phyloP scores from a whole-genome alignment of 1,140 invertebrate species.

The Spodoptera frugiperda region DNA sequence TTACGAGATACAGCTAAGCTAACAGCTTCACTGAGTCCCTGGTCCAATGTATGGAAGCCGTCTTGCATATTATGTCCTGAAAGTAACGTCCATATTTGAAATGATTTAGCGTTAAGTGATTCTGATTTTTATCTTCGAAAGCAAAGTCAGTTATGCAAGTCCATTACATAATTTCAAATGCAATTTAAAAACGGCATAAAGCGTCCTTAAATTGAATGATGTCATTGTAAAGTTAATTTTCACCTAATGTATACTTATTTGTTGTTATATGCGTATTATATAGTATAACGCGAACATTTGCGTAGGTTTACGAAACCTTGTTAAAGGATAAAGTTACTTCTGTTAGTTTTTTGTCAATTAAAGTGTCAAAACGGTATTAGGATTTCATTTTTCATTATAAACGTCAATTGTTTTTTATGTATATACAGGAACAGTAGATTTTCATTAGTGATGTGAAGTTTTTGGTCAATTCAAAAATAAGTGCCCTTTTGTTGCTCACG shows the following conservation, averaged over 20 bases:
- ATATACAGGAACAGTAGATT: constrained; percentile 59
- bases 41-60: constrained; percentile 74
- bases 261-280: constrained; percentile 73
- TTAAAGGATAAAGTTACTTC: constrained; percentile 75
- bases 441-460: constrained; percentile 65
- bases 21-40: constrained; percentile 28
- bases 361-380: constrained; percentile 68
- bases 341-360: constrained; percentile 83
- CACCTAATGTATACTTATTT: constrained; percentile 69
- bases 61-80: constrained; percentile 83
- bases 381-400: constrained; percentile 62
- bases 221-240: constrained; percentile 56
- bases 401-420: constrained; percentile 82
- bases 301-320: constrained; percentile 75
- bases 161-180: constrained; percentile 55
- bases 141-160: constrained; percentile 54
- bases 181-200: constrained; percentile 48
- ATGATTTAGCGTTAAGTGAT: constrained; percentile 84
- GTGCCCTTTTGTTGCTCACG: constrained; percentile 79
- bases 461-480: constrained; percentile 77
- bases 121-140: constrained; percentile 73
- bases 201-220: constrained; percentile 55
- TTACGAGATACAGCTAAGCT: constrained; percentile 7
- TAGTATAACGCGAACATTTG: constrained; percentile 59
- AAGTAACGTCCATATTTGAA: constrained; percentile 85